These are phyloP conservation scores for Ceratina australensis DNA, from an alignment of 1,140 invertebrate species.

Conservation along the genomic window DNA sequence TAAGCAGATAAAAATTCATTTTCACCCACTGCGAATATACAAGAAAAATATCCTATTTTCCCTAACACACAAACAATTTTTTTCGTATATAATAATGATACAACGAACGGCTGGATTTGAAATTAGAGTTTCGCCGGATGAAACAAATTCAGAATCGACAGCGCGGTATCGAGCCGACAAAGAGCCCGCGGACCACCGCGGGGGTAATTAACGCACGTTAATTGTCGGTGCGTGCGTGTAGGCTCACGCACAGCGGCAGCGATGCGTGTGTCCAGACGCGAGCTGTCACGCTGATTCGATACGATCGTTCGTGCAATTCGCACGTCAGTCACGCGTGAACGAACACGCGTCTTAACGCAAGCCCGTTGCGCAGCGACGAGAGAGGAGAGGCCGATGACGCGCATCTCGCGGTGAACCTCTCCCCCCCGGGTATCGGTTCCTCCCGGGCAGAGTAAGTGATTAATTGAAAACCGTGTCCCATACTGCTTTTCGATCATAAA, in stretches of 20 bases:
- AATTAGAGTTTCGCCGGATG: too few species aligned
- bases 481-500: too few species aligned
- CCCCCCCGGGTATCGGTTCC: background rate
- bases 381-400: conserved; percentile 29
- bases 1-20: too few species aligned
- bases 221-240: conserved; percentile 65
- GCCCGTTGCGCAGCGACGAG: conserved; percentile 12
- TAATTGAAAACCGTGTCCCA: background rate
- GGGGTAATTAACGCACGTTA: conserved; percentile 72
- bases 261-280: conserved; percentile 56
- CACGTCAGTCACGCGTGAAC: conserved; percentile 73
- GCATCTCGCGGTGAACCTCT: conserved; percentile 15
- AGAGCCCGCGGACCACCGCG: conserved; percentile 52
- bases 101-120: too few species aligned
- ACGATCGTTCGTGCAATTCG: conserved; percentile 71
- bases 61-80: too few species aligned
- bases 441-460: conserved; percentile 4
- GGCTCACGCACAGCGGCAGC: conserved; percentile 29
- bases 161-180: conserved; percentile 25
- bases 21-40: too few species aligned
- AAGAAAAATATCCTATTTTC: too few species aligned
- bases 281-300: conserved; percentile 70
- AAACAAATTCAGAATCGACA: background rate
- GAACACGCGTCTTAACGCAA: conserved; percentile 39
- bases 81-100: too few species aligned